phyloP scores from a whole-genome alignment of 2,888 invertebrate species.

The Globia sparganii region DNA sequence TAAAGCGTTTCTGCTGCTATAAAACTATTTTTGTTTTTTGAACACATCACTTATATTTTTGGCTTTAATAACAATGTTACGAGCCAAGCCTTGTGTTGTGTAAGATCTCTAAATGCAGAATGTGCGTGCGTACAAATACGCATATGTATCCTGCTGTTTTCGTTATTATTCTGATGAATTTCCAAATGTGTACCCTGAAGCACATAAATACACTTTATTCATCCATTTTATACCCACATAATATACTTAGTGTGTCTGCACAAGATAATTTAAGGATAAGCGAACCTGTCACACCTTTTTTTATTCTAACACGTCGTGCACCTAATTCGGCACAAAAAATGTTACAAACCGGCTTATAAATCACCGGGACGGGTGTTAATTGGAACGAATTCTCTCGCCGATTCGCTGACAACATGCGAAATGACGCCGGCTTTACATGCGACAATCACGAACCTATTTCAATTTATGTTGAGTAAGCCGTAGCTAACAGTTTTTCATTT shows the following conservation, averaged over 20 bases:
- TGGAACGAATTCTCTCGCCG: conserved; percentile 83
- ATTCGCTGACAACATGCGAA: conserved; percentile 74
- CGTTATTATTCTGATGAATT: conserved; percentile 37
- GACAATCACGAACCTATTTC: conserved; percentile 50
- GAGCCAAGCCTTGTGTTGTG: conserved; percentile 42
- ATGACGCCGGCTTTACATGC: conserved; percentile 44
- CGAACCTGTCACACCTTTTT: conserved; percentile 71
- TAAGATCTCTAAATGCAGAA: conserved; percentile 49
- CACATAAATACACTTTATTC: conserved; percentile 21
- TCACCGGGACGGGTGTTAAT: conserved; percentile 87
- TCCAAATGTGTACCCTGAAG: conserved; percentile 30
- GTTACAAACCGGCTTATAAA: conserved; percentile 83
- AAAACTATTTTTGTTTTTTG: conserved; percentile 26
- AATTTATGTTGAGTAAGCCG: conserved; percentile 30
- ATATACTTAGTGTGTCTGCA: conserved; percentile 33
- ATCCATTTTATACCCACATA: conserved; percentile 17
- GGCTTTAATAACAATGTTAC: conserved; percentile 44
- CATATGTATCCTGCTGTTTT: conserved; percentile 49
- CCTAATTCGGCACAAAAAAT: conserved; percentile 84
- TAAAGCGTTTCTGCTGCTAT: not conserved
- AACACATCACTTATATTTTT: conserved; percentile 37
- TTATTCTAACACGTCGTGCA: conserved; percentile 80
- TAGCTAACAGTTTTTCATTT: not conserved
- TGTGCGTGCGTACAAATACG: conserved; percentile 39
- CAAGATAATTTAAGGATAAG: conserved; percentile 63